Conservation (phyloP, 2,888 invertebrate genomes). For the Periphyllus acericola region DNA sequence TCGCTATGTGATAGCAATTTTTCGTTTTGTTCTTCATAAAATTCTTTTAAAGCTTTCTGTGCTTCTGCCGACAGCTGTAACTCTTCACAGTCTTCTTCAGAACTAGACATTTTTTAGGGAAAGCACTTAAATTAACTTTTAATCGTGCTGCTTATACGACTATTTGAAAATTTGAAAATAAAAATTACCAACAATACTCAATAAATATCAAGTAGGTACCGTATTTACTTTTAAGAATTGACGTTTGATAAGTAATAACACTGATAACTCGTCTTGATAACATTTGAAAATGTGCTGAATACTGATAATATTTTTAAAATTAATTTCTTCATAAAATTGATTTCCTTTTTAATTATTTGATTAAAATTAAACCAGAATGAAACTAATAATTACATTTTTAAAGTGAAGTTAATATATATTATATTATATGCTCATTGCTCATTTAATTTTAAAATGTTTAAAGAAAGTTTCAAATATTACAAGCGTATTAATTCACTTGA, state of each 20-base stretch:
- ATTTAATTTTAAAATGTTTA: constrained; percentile 71
- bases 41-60: constrained; percentile 79
- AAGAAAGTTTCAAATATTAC: constrained; percentile 81
- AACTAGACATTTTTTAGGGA: background rate
- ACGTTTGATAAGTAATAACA: background rate
- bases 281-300: background rate
- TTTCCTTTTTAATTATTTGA: background rate
- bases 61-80: constrained; percentile 77
- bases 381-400: background rate
- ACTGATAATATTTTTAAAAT: background rate
- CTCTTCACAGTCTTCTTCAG: constrained; percentile 73
- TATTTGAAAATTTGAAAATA: no score
- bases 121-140: no score
- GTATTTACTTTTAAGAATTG: no score
- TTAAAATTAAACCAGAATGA: background rate
- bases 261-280: background rate
- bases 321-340: background rate
- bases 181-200: background rate
- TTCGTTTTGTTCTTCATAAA: constrained; percentile 78
- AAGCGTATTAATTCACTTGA: constrained; percentile 66
- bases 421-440: no score
- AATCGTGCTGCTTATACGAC: no score
- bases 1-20: constrained; percentile 66
- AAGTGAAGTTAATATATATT: background rate
- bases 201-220: no score